These are phyloP conservation scores for Darevskia nairensis DNA, from an alignment of 2,797 vertebrate species.

Conservation along the genomic window DNA sequence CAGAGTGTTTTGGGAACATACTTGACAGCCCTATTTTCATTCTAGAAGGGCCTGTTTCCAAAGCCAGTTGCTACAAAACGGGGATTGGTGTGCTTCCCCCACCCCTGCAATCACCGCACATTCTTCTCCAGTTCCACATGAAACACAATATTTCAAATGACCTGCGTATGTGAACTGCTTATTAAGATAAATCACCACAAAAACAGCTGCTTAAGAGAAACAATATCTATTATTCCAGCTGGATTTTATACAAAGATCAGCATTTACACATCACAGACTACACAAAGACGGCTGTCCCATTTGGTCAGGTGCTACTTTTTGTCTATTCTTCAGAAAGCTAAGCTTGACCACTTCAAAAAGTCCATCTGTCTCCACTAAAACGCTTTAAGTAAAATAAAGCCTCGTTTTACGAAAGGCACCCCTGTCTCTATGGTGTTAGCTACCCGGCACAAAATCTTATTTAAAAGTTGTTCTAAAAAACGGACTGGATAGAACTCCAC, in stretches of 20 bases:
- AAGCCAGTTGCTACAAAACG: not conserved
- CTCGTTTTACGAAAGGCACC: not conserved
- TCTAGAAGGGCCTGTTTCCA: not conserved
- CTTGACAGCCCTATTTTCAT: not conserved
- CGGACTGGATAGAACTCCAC: not conserved
- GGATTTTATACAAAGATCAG: conserved; percentile 1
- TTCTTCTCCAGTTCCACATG: not conserved
- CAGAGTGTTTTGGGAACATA: not conserved
- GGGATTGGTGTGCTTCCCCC: not conserved
- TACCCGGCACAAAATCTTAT: not conserved
- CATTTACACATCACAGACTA: not conserved
- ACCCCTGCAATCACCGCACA: not conserved
- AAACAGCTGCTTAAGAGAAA: not conserved
- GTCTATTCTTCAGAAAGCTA: not conserved
- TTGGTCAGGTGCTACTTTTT: not conserved
- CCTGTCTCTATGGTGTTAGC: not conserved
- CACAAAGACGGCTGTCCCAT: not conserved
- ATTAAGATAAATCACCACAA: not conserved
- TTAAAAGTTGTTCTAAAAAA: not conserved
- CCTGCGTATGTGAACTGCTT: not conserved
- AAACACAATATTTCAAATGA: not conserved
- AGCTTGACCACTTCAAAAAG: not conserved
- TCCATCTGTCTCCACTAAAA: not conserved
- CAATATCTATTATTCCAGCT: not conserved
- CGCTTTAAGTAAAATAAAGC: not conserved